Evolutionary conservation across 2,888 invertebrate species (phyloP), one percentile per base, ranked within the genome.

Genomic region (Seira sanloemensis): DNA sequence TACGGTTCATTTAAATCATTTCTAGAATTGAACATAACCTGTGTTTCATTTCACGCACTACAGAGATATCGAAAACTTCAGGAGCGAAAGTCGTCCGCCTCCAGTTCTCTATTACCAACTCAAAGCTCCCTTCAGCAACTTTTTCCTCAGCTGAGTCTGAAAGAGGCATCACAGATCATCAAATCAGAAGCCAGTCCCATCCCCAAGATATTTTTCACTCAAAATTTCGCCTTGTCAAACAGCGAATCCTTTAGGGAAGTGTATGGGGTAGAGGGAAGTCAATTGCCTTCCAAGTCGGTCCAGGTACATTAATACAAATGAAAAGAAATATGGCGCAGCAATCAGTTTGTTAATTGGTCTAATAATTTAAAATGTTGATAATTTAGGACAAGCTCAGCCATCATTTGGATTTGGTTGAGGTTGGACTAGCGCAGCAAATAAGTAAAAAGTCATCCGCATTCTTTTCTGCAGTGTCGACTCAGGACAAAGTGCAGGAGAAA

Each of bases 401-500:
- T 91, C 98, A 98, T 91, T 93, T 99, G 90, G 98, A 99, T 92
- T 94, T 97, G 83, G 96, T 98, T 68, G 98, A 99, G 92, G 96
- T 97, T 90, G 95, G 96, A 91, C 97, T 98, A 66, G 97, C 97
- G 2, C 95, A 95, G 90, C 98, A 98, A 93, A 93, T 98, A 76
- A 97, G 98, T 26, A 95, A 96, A 90, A 97, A 98, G 91, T 98
- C 98, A 9, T 97, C 97, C 89, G 98, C 98, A 19, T 99, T 99
- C 92, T 99, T 99, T 91, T 96, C 97, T 91, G 98, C 98, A 0
- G 98, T 99, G 96, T 95, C 98, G 77, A 98, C 98, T 5, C 99
- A 99, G 92, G 98, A 99, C 91, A 96, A 97, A 26, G 95, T 99
- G 72, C 97, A 98, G 95, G 97, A 97, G 89, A 96, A 98, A 91